Conservation (phyloP, 2,888 invertebrate genomes). For the Mactromeris polynyma region DNA sequence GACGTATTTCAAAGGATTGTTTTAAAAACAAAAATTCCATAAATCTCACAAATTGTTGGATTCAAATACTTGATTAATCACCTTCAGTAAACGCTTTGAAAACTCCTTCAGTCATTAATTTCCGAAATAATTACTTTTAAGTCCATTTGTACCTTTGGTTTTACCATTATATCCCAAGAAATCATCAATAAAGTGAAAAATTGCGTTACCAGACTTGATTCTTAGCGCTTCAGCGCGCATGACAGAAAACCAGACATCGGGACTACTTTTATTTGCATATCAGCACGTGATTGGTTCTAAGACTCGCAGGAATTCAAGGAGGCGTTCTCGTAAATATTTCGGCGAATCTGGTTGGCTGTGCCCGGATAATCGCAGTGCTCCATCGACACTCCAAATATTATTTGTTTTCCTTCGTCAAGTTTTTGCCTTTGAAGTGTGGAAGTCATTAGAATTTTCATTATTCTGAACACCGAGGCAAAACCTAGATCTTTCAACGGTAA, state of each 20-base stretch:
- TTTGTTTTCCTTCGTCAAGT: conserved; percentile 45
- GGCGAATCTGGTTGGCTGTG: neutral
- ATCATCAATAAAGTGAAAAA: conserved; percentile 69
- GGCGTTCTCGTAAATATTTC: conserved; percentile 25
- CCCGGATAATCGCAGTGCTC: neutral
- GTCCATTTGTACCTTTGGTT: conserved; percentile 60
- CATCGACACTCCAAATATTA: neutral
- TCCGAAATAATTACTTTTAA: conserved; percentile 69
- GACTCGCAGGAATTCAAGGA: conserved; percentile 2
- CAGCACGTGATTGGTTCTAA: conserved; percentile 21
- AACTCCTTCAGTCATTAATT: conserved; percentile 63
- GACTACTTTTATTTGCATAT: conserved; percentile 52
- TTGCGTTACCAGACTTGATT: conserved; percentile 68
- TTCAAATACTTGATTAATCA: conserved; percentile 66
- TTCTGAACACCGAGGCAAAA: conserved; percentile 33
- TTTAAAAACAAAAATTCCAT: conserved; percentile 63
- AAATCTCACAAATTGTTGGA: conserved; percentile 64
- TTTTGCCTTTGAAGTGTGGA: conserved; percentile 46
- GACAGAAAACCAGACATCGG: conserved; percentile 46
- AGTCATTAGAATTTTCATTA: conserved; percentile 42
- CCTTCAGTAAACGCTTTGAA: conserved; percentile 62
- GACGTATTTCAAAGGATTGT: conserved; percentile 39
- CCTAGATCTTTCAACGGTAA: conserved; percentile 29
- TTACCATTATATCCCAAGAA: conserved; percentile 61
- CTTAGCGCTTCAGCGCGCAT: conserved; percentile 60